Evolutionary conservation across 2,113 vertebrate species (phyloP).

Genomic region (Oreotrochilus melanogaster): DNA sequence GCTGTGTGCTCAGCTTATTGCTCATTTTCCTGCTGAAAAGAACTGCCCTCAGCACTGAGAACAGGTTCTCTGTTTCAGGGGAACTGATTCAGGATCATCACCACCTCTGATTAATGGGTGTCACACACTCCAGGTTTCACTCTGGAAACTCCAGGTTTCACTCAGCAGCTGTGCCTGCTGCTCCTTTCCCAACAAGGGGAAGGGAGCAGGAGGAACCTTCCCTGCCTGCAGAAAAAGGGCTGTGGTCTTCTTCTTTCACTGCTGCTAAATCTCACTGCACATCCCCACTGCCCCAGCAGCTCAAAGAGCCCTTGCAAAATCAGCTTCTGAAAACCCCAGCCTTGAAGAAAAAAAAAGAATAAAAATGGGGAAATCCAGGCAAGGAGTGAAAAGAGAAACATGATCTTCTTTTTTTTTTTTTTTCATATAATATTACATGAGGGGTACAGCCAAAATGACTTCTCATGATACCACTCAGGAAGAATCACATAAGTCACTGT

Average conservation of each 20-base stretch:
- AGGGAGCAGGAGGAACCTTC: background rate
- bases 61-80: background rate
- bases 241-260: background rate
- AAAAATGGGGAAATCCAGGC: background rate
- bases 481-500: fast-evolving
- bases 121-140: background rate
- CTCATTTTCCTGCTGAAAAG: background rate
- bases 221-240: background rate
- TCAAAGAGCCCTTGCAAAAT: background rate
- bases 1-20: background rate
- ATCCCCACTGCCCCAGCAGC: background rate
- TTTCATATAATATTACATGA: background rate
- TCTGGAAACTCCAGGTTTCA: background rate
- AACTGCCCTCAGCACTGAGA: background rate
- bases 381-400: background rate
- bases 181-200: background rate
- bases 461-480: fast-evolving
- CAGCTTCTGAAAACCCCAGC: background rate
- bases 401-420: fast-evolving
- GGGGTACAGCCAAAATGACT: background rate
- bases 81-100: background rate
- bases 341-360: too few species aligned
- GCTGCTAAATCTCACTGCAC: background rate
- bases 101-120: background rate
- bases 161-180: background rate